Evolutionary conservation across 2,113 vertebrate species (phyloP).

Genomic region (Rissa tridactyla): DNA sequence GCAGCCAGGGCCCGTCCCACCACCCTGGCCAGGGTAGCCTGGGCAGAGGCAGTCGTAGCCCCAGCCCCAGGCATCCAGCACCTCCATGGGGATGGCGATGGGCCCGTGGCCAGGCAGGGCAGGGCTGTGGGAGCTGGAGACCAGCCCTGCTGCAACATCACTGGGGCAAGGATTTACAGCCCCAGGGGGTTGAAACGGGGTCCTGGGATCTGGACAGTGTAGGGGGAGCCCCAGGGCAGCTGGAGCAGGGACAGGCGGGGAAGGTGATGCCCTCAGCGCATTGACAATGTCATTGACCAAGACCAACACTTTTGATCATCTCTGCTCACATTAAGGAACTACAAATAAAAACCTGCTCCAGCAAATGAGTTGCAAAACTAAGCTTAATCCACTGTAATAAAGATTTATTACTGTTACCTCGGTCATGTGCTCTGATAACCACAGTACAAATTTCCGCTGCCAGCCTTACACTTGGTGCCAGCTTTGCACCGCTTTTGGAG

Average conservation of each 20-base stretch:
- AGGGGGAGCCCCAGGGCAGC: accelerated
- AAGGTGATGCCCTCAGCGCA: neutral
- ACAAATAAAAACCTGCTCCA: neutral
- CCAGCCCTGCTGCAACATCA: neutral
- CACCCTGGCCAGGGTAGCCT: too few relatives aligned
- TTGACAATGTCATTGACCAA: neutral
- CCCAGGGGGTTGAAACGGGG: neutral
- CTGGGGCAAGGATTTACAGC: neutral
- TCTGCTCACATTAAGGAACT: neutral
- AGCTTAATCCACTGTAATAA: neutral
- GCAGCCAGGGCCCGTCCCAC: neutral
- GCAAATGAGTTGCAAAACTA: neutral
- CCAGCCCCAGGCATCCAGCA: neutral
- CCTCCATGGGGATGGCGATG: neutral
- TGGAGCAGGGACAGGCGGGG: neutral
- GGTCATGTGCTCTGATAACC: neutral
- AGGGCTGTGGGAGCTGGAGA: neutral
- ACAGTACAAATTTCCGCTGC: neutral
- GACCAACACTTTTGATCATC: neutral
- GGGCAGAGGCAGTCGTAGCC: neutral
- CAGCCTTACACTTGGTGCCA: neutral
- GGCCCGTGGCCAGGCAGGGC: neutral
- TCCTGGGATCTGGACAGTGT: neutral
- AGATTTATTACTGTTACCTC: neutral
- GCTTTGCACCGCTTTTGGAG: neutral